A percentile compares a stretch with the other conserved stretches of the same genome.
Conservation (phyloP, 2,113 vertebrate genomes). For the Ardeotis arabs region DNA sequence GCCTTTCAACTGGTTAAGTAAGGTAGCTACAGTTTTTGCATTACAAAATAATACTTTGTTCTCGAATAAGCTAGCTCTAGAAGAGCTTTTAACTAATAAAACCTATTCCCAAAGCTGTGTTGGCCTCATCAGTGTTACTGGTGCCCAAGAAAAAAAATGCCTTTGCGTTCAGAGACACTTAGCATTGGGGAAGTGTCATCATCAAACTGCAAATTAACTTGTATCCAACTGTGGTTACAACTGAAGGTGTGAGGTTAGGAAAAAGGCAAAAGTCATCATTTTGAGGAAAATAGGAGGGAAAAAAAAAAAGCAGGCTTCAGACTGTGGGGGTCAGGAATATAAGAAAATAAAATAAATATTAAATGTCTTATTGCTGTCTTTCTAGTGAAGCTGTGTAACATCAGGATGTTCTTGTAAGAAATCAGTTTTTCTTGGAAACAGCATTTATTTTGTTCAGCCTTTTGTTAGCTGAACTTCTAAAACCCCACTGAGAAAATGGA, state of each 20-base stretch:
- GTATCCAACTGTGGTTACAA: background rate
- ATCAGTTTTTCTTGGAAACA: background rate
- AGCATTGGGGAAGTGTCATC: background rate
- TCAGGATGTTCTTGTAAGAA: background rate
- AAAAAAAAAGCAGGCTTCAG: background rate
- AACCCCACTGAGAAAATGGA: background rate
- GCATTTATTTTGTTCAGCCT: background rate
- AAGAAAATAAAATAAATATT: background rate
- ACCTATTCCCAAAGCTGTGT: conserved; percentile 4
- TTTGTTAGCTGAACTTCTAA: background rate
- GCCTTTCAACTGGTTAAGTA: background rate
- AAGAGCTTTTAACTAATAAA: conserved; percentile 38
- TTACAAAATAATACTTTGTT: conserved; percentile 5
- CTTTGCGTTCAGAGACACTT: background rate
- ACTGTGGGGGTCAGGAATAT: background rate
- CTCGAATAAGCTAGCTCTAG: background rate
- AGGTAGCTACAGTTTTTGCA: background rate
- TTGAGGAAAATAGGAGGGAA: background rate
- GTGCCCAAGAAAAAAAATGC: background rate
- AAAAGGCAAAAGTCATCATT: background rate
- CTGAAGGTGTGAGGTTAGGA: background rate
- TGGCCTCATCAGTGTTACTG: conserved; percentile 1
- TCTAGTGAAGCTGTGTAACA: background rate
- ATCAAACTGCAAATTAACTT: conserved; percentile 16
- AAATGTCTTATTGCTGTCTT: background rate